Percentiles rank a stretch among this genome's conserved stretches.
Conservation (phyloP, 2,113 vertebrate genomes). For the Hydrolagus affinis region DNA sequence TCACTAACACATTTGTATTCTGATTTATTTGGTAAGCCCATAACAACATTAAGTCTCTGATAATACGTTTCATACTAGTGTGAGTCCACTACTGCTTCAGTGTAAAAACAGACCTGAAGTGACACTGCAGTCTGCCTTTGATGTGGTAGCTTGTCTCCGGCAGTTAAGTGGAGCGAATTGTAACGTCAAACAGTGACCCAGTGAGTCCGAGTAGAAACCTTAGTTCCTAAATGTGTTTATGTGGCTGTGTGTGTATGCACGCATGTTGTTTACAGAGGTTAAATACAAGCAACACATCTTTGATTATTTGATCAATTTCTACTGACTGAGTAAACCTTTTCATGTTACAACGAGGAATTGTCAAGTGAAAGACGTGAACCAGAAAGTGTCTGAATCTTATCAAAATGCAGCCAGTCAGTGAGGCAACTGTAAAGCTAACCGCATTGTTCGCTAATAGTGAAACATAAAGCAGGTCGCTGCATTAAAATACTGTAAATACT, state of each 20-base stretch:
- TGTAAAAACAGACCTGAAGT: neutral
- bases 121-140: neutral
- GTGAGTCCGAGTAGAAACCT: neutral
- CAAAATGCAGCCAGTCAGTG: constrained; percentile 54
- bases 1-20: neutral
- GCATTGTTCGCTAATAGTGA: neutral
- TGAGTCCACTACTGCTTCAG: neutral
- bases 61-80: neutral
- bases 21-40: neutral
- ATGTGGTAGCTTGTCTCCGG: neutral
- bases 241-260: too few relatives aligned
- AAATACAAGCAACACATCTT: constrained; percentile 2
- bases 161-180: neutral
- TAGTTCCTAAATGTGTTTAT: too few relatives aligned
- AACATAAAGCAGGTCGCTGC: neutral
- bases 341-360: constrained; percentile 45
- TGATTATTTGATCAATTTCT: constrained; percentile 3
- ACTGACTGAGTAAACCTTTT: constrained; percentile 52
- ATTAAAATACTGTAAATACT: neutral
- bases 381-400: constrained; percentile 54
- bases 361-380: constrained; percentile 53
- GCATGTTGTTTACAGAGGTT: neutral
- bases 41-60: neutral
- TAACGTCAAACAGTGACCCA: neutral
- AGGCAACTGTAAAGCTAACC: constrained; percentile 48